A percentile compares a stretch with the other conserved stretches of the same genome.
Evolutionary conservation across 2,113 vertebrate genomes (phyloP).

Genomic region (Abramis brama): DNA sequence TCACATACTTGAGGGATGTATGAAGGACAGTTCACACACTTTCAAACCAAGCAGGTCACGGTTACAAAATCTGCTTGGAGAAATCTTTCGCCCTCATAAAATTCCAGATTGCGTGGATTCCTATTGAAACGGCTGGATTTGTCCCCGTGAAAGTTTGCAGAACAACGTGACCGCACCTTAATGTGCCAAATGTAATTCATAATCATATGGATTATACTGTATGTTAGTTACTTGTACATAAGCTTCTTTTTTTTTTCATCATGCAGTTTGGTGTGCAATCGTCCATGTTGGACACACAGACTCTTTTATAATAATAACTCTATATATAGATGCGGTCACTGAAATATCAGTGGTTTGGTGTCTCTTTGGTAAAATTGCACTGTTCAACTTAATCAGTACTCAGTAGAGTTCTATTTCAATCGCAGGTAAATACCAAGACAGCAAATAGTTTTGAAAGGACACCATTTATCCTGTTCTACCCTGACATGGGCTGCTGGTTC

Average conservation of each 20-base stretch:
- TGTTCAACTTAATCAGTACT: not conserved
- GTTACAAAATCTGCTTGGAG: no score
- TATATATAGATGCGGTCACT: not conserved
- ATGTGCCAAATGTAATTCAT: slow-evolving; percentile 44
- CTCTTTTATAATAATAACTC: not conserved
- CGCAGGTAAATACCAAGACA: not conserved
- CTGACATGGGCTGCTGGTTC: not conserved
- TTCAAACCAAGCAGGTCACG: not conserved
- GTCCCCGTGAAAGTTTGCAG: not conserved
- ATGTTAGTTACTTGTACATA: slow-evolving; percentile 24
- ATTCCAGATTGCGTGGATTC: not conserved
- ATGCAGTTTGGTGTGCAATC: slow-evolving; percentile 31
- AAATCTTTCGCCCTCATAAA: no score
- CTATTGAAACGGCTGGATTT: not conserved
- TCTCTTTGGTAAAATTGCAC: slow-evolving; percentile 23
- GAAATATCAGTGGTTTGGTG: not conserved
- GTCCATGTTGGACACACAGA: slow-evolving; percentile 23
- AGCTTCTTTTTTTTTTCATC: slow-evolving; percentile 19
- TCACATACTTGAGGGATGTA: no score
- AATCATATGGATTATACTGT: not conserved
- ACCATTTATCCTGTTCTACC: not conserved
- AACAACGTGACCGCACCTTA: not conserved
- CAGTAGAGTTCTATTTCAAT: not conserved
- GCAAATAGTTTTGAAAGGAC: not conserved
- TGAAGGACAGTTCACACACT: not conserved